A percentile compares a stretch with the other conserved stretches of the same genome.
Evolutionary conservation across 2,888 invertebrate species (phyloP).

Genomic region (Carpatolechia fugitivella): DNA sequence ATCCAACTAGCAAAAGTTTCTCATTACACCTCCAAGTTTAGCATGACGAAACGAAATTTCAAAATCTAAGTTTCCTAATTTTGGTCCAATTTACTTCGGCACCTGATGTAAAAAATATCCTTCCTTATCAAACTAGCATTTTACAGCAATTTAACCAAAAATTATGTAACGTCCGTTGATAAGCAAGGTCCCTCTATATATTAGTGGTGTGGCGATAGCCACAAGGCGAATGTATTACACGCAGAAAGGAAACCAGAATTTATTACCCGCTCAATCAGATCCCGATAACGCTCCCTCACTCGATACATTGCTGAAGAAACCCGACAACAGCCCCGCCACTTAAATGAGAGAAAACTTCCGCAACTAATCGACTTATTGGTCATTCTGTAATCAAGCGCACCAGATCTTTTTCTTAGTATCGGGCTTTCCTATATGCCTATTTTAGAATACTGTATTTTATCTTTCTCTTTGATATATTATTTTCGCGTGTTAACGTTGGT

Average conservation of each 20-base stretch:
- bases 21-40: no score
- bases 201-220: slow-evolving; percentile 8
- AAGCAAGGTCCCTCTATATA: slow-evolving; percentile 8
- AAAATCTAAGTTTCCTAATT: no score
- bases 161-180: slow-evolving; percentile 4
- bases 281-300: slow-evolving; percentile 44
- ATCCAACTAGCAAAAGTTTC: no score
- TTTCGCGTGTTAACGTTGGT: no score
- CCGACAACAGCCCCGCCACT: slow-evolving; percentile 25
- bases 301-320: slow-evolving; percentile 41
- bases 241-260: slow-evolving; percentile 55
- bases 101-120: no score
- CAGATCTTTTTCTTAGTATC: not conserved
- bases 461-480: no score
- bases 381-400: not conserved
- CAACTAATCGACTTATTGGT: slow-evolving; percentile 15
- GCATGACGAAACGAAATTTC: no score
- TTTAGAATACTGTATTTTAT: no score
- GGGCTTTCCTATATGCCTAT: no score
- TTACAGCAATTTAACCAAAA: no score
- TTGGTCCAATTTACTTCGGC: no score
- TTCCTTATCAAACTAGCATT: no score
- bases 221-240: slow-evolving; percentile 32
- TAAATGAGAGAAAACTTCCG: not conserved
- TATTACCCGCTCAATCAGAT: slow-evolving; percentile 57